These are phyloP conservation scores for Thaumetopoea pityocampa DNA, from an alignment of 1,140 invertebrate genomes.

Conservation along the genomic window DNA sequence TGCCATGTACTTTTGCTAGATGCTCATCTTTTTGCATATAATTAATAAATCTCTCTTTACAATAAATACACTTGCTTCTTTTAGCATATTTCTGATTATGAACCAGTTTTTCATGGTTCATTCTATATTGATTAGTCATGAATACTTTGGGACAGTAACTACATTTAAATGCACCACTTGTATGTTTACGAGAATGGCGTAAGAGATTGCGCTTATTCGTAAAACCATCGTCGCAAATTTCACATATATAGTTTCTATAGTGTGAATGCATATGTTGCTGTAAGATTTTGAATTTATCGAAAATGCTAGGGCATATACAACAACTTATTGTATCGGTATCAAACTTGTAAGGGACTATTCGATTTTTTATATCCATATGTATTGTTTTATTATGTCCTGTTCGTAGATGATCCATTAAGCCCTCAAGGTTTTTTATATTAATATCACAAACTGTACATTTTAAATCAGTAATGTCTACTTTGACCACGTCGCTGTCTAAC, in stretches of 20 bases:
- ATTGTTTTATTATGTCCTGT: conserved; percentile 18
- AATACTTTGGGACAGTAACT: conserved; percentile 38
- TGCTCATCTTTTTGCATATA: conserved; percentile 40
- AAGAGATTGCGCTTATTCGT: conserved; percentile 28
- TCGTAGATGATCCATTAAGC: conserved; percentile 26
- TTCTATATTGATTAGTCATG: conserved; percentile 32
- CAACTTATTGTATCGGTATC: conserved; percentile 23
- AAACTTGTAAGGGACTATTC: conserved; percentile 32
- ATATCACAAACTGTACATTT: conserved; percentile 32
- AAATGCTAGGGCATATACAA: conserved; percentile 28
- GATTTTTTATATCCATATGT: conserved; percentile 26
- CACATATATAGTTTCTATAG: conserved; percentile 48
- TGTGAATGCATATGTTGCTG: conserved; percentile 52
- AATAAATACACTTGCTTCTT: conserved; percentile 41
- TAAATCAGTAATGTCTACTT: conserved; percentile 34
- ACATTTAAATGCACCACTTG: conserved; percentile 34
- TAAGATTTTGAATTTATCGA: conserved; percentile 41
- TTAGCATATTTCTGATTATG: conserved; percentile 26
- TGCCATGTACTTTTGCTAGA: conserved; percentile 35
- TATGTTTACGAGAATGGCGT: conserved; percentile 33
- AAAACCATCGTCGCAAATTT: conserved; percentile 39
- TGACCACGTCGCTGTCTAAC: too few species aligned
- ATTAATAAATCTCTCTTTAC: conserved; percentile 35
- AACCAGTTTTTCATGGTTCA: conserved; percentile 34
- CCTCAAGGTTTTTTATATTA: conserved; percentile 18